Base-by-base conservation (phyloP, 1,140 invertebrate species). In the Drosophila dunni region DNA sequence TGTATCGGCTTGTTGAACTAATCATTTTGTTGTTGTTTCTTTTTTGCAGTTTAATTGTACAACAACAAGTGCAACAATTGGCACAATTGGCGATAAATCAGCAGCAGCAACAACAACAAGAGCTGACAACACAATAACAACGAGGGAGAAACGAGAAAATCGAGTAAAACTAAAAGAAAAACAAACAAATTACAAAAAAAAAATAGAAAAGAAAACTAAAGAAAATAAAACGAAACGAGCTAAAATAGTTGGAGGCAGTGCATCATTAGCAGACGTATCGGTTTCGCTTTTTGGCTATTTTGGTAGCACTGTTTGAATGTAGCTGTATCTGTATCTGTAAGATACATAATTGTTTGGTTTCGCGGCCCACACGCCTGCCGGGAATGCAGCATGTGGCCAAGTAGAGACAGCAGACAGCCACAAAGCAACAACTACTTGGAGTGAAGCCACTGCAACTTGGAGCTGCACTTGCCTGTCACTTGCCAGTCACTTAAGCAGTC, bases 1-100 rank as follows among this genome's bases (percentile, higher is more conserved):
- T 67, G 15, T 56, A 40, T 20, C 7, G 50, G 34, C 50, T 34
- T 48, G 42, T 33, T n/a, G 15, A 61, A 46, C 20, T 40, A 58
- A 50, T 50, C 46, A 58, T 45, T 62, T 66, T 42, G 34, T 64
- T n/a, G 45, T 15, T 58, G n/a, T 61, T 48, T 64, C 40, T 67
- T 50, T 11, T 67, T 83, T 83, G 70, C 84, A 88, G 83, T 71
- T 78, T 78, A 89, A 83, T 89, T 89, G 79, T 89, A 74, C 75
- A 82, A 71, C 75, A 82, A 70, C 62, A 62, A 78, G 78, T 50
- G 67, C 71, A 76, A 76, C 82, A 88, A 86, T 88, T 86, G 82
- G 76, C 75, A 86, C 83, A 86, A 88, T 86, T 88, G 83, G 84
- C 84, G 61, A 88, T 88, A 86, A 83, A 86, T 86, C 83, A 86